phyloP scores from a whole-genome alignment of 2,888 invertebrate genomes.

The Neoscelio sp. region DNA sequence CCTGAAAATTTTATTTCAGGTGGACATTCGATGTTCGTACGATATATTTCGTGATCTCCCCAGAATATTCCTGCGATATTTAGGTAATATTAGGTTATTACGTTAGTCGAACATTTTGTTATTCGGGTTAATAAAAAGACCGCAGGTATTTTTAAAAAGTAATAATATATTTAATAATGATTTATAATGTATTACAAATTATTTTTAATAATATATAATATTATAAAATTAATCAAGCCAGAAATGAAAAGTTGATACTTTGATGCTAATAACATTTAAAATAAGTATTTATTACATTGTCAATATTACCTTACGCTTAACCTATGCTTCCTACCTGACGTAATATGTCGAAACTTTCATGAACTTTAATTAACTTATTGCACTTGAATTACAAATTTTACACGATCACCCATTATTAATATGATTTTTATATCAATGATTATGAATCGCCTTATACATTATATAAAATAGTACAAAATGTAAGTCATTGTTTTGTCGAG shows the following conservation, averaged over 20 bases:
- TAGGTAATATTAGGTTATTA: too few species aligned
- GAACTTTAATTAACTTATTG: conserved; percentile 62
- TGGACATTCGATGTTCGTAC: too few species aligned
- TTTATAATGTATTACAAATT: conserved; percentile 65
- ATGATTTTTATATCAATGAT: conserved; percentile 22
- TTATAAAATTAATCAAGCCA: conserved; percentile 61
- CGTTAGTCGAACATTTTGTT: too few species aligned
- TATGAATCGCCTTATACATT: conserved; percentile 29
- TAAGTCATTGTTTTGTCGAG: conserved; percentile 19
- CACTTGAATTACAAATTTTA: conserved; percentile 63
- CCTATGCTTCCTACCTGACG: conserved; percentile 34
- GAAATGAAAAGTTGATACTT: conserved; percentile 51
- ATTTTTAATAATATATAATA: conserved; percentile 60
- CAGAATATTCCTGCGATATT: too few species aligned
- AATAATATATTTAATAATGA: conserved; percentile 63
- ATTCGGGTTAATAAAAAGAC: conserved; percentile 39
- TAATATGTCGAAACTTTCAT: conserved; percentile 36
- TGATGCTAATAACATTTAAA: conserved; percentile 59
- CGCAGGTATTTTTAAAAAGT: conserved; percentile 53
- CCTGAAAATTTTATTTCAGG: too few species aligned
- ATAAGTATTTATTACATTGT: conserved; percentile 60
- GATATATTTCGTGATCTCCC: too few species aligned
- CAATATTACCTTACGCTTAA: conserved; percentile 49
- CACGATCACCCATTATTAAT: conserved; percentile 44
- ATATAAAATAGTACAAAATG: conserved; percentile 29